Percentiles rank a stretch among this genome's conserved stretches.
Evolutionary conservation across 2,888 invertebrate species (phyloP).

Genomic region (Dynastes tityus): DNA sequence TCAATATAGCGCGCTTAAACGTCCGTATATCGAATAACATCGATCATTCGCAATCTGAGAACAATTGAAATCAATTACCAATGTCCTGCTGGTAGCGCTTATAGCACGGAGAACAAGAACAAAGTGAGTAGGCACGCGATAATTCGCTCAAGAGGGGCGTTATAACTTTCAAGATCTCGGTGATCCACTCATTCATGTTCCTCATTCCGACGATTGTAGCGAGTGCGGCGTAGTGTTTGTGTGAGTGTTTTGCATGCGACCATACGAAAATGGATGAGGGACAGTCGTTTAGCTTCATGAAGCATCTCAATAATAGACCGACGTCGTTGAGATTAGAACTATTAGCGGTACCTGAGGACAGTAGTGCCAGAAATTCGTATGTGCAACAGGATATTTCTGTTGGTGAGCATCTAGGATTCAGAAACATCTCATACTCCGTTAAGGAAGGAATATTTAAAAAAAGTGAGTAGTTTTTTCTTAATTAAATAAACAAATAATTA

Average conservation of each 20-base stretch:
- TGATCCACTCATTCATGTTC: conserved; percentile 22
- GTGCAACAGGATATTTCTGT: conserved; percentile 53
- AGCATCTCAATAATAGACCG: conserved; percentile 60
- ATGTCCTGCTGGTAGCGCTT: not conserved
- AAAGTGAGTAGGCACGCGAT: conserved; percentile 41
- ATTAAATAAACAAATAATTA: not conserved
- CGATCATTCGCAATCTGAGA: conserved; percentile 14
- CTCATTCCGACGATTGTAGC: not conserved
- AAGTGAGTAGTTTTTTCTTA: conserved; percentile 70
- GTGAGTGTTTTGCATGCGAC: conserved; percentile 3
- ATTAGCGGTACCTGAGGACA: conserved; percentile 63
- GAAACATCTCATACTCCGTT: conserved; percentile 78
- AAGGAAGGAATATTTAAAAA: conserved; percentile 74
- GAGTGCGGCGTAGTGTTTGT: conserved; percentile 8
- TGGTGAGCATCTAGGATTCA: conserved; percentile 75
- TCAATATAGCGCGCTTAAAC: not conserved
- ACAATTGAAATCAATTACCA: conserved; percentile 33
- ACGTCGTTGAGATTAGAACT: conserved; percentile 66
- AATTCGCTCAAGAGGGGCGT: conserved; percentile 38
- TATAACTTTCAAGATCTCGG: conserved; percentile 23
- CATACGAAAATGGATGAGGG: conserved; percentile 27
- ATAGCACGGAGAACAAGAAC: conserved; percentile 9
- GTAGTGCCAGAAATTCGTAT: conserved; percentile 59
- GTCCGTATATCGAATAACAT: not conserved
- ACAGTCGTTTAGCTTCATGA: conserved; percentile 43